Conservation (phyloP, 1,140 invertebrate genomes). For the Papilio polyxenes region DNA sequence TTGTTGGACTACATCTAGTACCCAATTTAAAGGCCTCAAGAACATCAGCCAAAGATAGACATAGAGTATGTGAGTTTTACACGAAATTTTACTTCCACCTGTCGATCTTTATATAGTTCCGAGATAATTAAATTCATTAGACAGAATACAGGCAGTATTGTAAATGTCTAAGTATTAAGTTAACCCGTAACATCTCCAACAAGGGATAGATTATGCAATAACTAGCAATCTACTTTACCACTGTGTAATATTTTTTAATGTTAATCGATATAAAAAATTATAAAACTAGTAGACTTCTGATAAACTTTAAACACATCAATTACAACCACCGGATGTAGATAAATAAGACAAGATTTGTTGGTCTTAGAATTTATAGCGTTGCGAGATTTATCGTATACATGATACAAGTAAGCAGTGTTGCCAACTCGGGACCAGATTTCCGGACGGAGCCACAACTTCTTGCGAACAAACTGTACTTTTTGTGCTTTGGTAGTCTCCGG, state of each 20-base stretch:
- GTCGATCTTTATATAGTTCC: too few relatives aligned
- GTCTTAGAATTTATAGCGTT: conserved; percentile 10
- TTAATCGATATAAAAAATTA: background rate
- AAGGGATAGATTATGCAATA: too few relatives aligned
- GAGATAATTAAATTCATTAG: too few relatives aligned
- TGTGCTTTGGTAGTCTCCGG: conserved; percentile 22
- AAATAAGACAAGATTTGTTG: conserved; percentile 22
- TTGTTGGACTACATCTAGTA: too few relatives aligned
- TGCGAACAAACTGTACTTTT: conserved; percentile 30
- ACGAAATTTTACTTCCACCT: too few relatives aligned
- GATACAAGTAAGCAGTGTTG: conserved; percentile 19
- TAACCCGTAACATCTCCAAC: too few relatives aligned
- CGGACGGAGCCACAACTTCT: conserved; percentile 27
- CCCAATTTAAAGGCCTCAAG: background rate
- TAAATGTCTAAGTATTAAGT: too few relatives aligned
- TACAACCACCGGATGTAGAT: conserved; percentile 6
- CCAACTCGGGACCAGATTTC: conserved; percentile 29
- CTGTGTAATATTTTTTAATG: too few relatives aligned
- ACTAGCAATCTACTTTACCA: too few relatives aligned
- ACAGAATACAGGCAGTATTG: too few relatives aligned
- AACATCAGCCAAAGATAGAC: background rate
- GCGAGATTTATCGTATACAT: conserved; percentile 11
- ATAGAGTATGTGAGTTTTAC: background rate
- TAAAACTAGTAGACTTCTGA: background rate
- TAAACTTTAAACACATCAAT: conserved; percentile 18